Evolutionary conservation across 1,140 invertebrate species (phyloP).

Genomic region (Lepidurus packardi): DNA sequence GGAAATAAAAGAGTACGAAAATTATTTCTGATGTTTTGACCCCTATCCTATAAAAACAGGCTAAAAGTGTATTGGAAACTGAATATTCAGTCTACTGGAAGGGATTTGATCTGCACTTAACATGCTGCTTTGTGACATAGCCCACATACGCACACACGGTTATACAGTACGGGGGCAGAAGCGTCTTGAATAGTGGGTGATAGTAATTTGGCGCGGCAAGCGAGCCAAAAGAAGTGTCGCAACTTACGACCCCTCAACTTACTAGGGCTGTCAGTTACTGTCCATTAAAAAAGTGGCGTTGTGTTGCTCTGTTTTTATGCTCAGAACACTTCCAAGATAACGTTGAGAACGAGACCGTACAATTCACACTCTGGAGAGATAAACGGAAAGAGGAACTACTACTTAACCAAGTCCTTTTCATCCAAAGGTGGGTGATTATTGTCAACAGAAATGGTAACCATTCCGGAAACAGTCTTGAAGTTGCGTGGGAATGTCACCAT

Average conservation of each 20-base stretch:
- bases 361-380: background rate
- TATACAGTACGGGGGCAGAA: background rate
- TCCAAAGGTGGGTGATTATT: background rate
- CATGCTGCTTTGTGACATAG: too few species aligned
- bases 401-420: background rate
- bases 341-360: background rate
- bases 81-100: too few species aligned
- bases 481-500: too few species aligned
- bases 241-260: background rate
- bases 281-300: background rate
- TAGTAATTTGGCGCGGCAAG: background rate
- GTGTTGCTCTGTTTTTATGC: background rate
- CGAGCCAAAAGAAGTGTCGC: constrained; percentile 12
- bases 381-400: background rate
- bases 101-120: too few species aligned
- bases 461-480: background rate
- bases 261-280: background rate
- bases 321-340: background rate
- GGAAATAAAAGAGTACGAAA: background rate
- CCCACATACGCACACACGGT: background rate
- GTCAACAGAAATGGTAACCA: background rate
- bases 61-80: too few species aligned
- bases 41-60: too few species aligned
- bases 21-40: too few species aligned
- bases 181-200: background rate